These are phyloP conservation scores for Tiliqua scincoides DNA, from an alignment of 2,113 vertebrate species.

Conservation along the genomic window DNA sequence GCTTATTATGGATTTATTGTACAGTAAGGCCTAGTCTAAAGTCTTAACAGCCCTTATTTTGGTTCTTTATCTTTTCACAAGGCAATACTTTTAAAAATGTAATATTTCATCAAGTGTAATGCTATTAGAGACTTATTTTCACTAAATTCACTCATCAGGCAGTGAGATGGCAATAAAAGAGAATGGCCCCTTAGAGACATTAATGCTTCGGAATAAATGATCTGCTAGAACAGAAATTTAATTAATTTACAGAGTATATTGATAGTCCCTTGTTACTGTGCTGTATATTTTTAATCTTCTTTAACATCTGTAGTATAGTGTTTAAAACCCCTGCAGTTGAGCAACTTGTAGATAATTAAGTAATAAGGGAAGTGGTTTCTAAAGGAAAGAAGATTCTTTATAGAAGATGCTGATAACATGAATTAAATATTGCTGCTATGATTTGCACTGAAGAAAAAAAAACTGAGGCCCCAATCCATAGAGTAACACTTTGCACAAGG, in stretches of 20 bases:
- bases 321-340: constrained; percentile 85
- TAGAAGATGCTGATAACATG: constrained; percentile 70
- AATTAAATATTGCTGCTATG: constrained; percentile 64
- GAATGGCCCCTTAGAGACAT: constrained; percentile 97
- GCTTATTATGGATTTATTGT: background rate
- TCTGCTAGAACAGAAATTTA: constrained; percentile 98
- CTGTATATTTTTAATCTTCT: constrained; percentile 98
- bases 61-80: constrained; percentile 70
- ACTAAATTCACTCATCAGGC: constrained; percentile 96
- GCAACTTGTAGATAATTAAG: constrained; percentile 87
- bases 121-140: constrained; percentile 96
- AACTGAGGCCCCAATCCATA: constrained; percentile 24
- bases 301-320: constrained; percentile 95
- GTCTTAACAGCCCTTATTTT: constrained; percentile 46
- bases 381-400: constrained; percentile 76
- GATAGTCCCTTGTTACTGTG: constrained; percentile 98
- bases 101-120: constrained; percentile 95
- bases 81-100: constrained; percentile 85
- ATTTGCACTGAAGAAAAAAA: constrained; percentile 61
- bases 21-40: constrained; percentile 30
- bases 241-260: constrained; percentile 99
- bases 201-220: constrained; percentile 98
- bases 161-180: constrained; percentile 97
- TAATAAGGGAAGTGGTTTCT: constrained; percentile 83
- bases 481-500: background rate